phyloP scores from a whole-genome alignment of 2,113 vertebrate genomes.

The Sula dactylatra region DNA sequence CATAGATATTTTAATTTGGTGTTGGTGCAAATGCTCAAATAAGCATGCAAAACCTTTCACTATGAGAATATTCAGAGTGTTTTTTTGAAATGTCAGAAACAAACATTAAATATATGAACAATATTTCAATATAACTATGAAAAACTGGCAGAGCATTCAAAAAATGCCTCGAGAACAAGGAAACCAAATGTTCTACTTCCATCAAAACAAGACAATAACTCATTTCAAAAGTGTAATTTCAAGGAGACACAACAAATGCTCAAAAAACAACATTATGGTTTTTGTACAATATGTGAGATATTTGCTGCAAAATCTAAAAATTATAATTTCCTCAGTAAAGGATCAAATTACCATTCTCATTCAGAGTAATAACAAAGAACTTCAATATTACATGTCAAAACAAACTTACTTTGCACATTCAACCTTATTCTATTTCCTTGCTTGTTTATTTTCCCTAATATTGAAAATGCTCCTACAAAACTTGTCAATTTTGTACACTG shows the following conservation, averaged over 20 bases:
- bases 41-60: background rate
- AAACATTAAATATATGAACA: conserved; percentile 14
- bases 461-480: background rate
- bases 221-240: conserved; percentile 38
- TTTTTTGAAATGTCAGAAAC: background rate
- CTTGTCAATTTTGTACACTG: background rate
- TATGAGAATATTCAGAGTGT: background rate
- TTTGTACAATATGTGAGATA: background rate
- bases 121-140: conserved; percentile 16
- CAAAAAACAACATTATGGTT: background rate
- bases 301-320: conserved; percentile 19
- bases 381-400: conserved; percentile 5
- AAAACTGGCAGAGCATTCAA: background rate
- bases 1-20: background rate
- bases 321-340: background rate
- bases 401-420: background rate
- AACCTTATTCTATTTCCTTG: background rate
- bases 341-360: conserved; percentile 9
- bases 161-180: conserved; percentile 5
- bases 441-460: background rate
- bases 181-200: conserved; percentile 21
- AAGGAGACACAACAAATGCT: conserved; percentile 14
- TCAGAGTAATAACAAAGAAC: background rate
- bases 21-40: background rate
- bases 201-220: conserved; percentile 55